phyloP scores from a whole-genome alignment of 2,888 invertebrate genomes.

The Cactoblastis cactorum region DNA sequence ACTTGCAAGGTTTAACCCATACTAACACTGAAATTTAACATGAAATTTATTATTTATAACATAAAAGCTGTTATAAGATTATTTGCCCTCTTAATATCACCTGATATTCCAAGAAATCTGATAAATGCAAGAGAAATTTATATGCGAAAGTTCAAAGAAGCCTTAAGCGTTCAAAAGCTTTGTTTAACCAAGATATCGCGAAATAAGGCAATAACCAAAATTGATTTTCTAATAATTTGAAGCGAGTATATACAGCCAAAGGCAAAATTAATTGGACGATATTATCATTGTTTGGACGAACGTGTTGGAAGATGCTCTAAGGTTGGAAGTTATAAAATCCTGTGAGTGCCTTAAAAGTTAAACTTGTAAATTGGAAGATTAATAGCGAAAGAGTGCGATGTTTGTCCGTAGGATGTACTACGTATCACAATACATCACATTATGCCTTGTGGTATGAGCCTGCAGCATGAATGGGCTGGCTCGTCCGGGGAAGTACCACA shows the following conservation, averaged over 20 bases:
- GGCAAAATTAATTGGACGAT: slow-evolving; percentile 7
- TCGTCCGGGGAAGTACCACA: too few species aligned
- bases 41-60: too few species aligned
- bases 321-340: neutral
- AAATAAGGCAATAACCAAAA: slow-evolving; percentile 1
- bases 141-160: neutral
- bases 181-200: neutral
- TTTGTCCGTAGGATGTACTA: too few species aligned
- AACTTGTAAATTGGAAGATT: neutral
- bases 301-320: neutral
- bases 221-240: slow-evolving; percentile 3
- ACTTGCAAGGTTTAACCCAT: too few species aligned
- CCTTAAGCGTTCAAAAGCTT: neutral
- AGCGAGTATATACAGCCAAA: neutral
- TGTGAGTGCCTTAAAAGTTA: neutral
- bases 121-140: neutral
- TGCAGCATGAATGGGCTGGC: too few species aligned
- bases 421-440: too few species aligned
- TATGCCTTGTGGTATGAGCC: too few species aligned
- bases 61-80: too few species aligned
- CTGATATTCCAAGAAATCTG: neutral
- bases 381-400: neutral
- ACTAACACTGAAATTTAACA: too few species aligned
- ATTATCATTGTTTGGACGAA: slow-evolving; percentile 3
- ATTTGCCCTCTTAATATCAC: neutral